phyloP scores from a whole-genome alignment of 2,797 vertebrate species.

The Rhinichthys osculus region DNA sequence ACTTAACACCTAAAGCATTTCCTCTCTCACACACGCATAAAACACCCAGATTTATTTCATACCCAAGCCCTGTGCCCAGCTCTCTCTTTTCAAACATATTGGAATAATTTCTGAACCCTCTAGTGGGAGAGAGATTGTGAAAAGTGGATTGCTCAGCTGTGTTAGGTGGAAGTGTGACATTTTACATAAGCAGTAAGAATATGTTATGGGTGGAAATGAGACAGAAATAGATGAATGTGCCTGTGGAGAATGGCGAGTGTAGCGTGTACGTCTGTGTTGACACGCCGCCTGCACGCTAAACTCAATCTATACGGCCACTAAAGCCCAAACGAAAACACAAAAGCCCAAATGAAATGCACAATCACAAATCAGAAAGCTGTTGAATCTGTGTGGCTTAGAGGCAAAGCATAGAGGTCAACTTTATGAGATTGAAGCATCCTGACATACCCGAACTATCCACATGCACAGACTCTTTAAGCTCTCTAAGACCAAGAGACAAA shows the following conservation, averaged over 20 bases:
- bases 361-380: conserved; percentile 42
- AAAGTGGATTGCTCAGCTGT: conserved; percentile 33
- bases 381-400: conserved; percentile 33
- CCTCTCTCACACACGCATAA: not conserved
- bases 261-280: not conserved
- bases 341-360: conserved; percentile 31
- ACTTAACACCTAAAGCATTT: conserved; percentile 29
- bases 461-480: conserved; percentile 26
- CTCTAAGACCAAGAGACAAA: conserved; percentile 36
- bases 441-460: conserved; percentile 5
- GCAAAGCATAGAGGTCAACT: conserved; percentile 42
- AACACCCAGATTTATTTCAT: conserved; percentile 12
- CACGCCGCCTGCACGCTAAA: not conserved
- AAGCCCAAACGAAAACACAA: conserved; percentile 31
- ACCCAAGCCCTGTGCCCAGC: conserved; percentile 21
- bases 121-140: conserved; percentile 35
- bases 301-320: conserved; percentile 2
- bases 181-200: conserved; percentile 42
- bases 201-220: conserved; percentile 29
- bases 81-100: conserved; percentile 30
- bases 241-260: conserved; percentile 1
- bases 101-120: conserved; percentile 42
- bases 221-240: conserved; percentile 30
- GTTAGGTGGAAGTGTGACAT: conserved; percentile 39
- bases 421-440: conserved; percentile 18